Base-by-base conservation (phyloP, 2,797 vertebrate genomes). In the Mallotus villosus region DNA sequence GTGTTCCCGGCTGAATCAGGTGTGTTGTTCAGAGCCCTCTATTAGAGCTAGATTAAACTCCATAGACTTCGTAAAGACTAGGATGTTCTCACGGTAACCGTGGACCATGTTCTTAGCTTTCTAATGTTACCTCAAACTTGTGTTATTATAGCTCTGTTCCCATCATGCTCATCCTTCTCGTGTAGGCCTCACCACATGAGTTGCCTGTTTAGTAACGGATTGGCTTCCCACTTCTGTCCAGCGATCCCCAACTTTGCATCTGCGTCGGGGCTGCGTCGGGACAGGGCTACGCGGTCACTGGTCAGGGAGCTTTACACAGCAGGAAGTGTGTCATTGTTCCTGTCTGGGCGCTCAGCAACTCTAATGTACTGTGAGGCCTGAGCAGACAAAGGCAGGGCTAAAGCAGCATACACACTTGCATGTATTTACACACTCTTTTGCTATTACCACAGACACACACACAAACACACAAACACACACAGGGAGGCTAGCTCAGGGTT, bases 321-420 rank as follows among this genome's bases (percentile, higher is more conserved):
- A 72, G 71, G 71, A 72, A 72, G 71, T 59, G 37, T 71, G 60
- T 72, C 63, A 66, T 66, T 72, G 70, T 65, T n/a, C 32, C 29
- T 16, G 70, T 55, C 25, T 55, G 67, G 62, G 25, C 51, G 55
- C 29, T 72, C 53, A 60, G 63, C 71, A 72, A 37, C 51, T 66
- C 22, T 46, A 49, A 5, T 66, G 71, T 49, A 29, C 46, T 63
- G 65, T 46, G 46, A 53, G 65, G 65, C 21, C 65, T 29, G 49
- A 16, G 37, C 60, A 19, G 41, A 63, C 60, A 51, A 71, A 63
- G 49, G 60, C 70, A 22, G 70, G 24, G 27, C 37, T 67, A 51
- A 67, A 67, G 51, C 25, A 37, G 46, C 62, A n/a, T 9, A 63
- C 29, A 63, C 61, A 61, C 59, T 24, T 11, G n/a, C 61, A 32